Base-by-base conservation (phyloP, 92 coral and sea anemone genomes). In the Zoanthus sociatus region DNA sequence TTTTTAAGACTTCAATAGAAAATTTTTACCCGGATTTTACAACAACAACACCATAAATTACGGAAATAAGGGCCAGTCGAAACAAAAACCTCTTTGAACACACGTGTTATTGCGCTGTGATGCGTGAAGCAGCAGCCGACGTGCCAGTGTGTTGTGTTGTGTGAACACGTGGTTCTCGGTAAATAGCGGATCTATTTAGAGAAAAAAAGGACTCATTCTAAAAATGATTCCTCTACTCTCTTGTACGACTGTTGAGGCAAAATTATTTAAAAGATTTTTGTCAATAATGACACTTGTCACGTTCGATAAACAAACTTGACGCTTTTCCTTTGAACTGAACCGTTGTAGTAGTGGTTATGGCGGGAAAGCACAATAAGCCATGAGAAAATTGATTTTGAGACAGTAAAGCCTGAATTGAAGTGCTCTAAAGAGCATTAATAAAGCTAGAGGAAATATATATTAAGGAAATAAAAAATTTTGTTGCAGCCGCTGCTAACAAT, bases 241-340 rank as follows among this genome's bases (percentile, higher is more conserved):
- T 12, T 21, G 4, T 45, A 73, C 21, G 8, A 8, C 44, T 32
- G 26, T 33, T 18, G 5, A 3, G 5, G 58, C 63, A 20, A 53
- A 9, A 11, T 37, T 3, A 26, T 32, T 9, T 26, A 26, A 77
- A 26, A 74, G 60, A 58, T 20, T 16, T 9, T 44, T 18, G 75
- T 48, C 60, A 66, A 21, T 26, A 14, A 20, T 81, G 85, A 81
- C 75, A 81, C 74, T 66, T 67, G 85, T 63, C 84, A 79, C 84
- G 84, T 81, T 81, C 61, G 20, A 7, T 54, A 63, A 81, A 81
- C 48, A 81, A n/a, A 68, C 56, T 44, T 20, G 74, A 81, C 84
- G 60, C 84, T 60, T 78, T 18, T 53, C 51, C 21, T 71, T 9
- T 21, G 16, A 81, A 81, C 20, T 45, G 85, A 81, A 81, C 66